phyloP scores from a whole-genome alignment of 2,888 invertebrate genomes.

The Drosophila cyrtoloma region DNA sequence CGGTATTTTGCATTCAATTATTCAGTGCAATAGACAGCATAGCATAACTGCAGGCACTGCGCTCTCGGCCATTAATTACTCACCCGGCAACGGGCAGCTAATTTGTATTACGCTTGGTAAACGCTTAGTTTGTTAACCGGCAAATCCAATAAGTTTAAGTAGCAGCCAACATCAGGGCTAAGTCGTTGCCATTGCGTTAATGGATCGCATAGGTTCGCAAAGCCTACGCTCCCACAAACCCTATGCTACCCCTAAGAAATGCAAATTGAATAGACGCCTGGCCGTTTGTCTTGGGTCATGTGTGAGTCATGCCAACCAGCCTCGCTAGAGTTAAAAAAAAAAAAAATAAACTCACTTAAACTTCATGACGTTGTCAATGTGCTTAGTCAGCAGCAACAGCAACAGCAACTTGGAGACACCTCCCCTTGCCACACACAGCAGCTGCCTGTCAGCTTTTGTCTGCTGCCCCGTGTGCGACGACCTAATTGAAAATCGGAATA shows the following conservation, averaged over 20 bases:
- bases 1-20: conserved; percentile 44
- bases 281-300: conserved; percentile 21
- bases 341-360: conserved; percentile 64
- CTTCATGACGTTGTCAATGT: conserved; percentile 63
- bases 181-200: conserved; percentile 40
- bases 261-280: conserved; percentile 54
- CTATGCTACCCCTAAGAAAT: conserved; percentile 35
- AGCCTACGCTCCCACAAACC: background rate
- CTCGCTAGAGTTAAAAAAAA: conserved; percentile 47
- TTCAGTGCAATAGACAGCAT: conserved; percentile 1
- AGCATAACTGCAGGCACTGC: conserved; percentile 37
- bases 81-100: conserved; percentile 47
- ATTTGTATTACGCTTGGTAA: conserved; percentile 47
- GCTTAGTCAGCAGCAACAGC: conserved; percentile 69
- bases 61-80: conserved; percentile 42
- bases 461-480: conserved; percentile 24
- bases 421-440: background rate
- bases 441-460: conserved; percentile 18
- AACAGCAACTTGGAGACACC: conserved; percentile 33
- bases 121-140: conserved; percentile 71
- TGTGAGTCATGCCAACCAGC: conserved; percentile 55
- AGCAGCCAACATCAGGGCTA: conserved; percentile 18
- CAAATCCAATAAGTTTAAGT: conserved; percentile 73
- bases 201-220: conserved; percentile 9
- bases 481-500: conserved; percentile 68